These are phyloP conservation scores for Cosmia trapezina DNA, from an alignment of 2,888 invertebrate genomes.

Conservation along the genomic window DNA sequence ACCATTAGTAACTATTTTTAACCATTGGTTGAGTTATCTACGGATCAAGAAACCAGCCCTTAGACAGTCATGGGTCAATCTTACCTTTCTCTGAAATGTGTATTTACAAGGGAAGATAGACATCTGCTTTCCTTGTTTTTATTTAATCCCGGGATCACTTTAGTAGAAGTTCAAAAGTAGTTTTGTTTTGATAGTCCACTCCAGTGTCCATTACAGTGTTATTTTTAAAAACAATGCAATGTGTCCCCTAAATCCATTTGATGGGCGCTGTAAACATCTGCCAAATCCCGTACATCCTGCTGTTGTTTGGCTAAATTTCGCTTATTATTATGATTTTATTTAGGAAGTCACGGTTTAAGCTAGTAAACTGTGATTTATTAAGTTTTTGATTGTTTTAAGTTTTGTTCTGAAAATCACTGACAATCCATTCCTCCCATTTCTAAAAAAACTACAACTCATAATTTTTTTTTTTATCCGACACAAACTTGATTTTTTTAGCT, in stretches of 20 bases:
- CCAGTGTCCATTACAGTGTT: constrained; percentile 49
- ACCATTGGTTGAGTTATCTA: too few species aligned
- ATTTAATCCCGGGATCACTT: constrained; percentile 50
- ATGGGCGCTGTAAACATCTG: constrained; percentile 36
- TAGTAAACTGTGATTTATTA: too few species aligned
- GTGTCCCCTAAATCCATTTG: constrained; percentile 12
- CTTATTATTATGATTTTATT: neutral
- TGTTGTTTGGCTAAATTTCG: neutral
- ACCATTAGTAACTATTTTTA: too few species aligned
- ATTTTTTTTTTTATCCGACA: neutral
- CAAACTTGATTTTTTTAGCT: neutral
- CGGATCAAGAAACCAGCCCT: too few species aligned
- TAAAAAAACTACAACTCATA: too few species aligned
- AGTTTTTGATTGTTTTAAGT: too few species aligned
- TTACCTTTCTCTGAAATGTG: constrained; percentile 14
- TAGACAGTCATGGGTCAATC: too few species aligned
- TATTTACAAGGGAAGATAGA: constrained; percentile 26
- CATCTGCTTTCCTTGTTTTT: constrained; percentile 54
- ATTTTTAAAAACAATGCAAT: constrained; percentile 53
- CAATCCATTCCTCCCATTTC: too few species aligned
- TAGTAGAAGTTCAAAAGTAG: constrained; percentile 35
- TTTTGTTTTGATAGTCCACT: constrained; percentile 54
- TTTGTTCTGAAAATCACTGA: too few species aligned
- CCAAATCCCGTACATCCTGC: constrained; percentile 30
- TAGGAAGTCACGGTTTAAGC: neutral